These are phyloP conservation scores for Pagrus major DNA, from an alignment of 2,113 vertebrate species.

Conservation along the genomic window DNA sequence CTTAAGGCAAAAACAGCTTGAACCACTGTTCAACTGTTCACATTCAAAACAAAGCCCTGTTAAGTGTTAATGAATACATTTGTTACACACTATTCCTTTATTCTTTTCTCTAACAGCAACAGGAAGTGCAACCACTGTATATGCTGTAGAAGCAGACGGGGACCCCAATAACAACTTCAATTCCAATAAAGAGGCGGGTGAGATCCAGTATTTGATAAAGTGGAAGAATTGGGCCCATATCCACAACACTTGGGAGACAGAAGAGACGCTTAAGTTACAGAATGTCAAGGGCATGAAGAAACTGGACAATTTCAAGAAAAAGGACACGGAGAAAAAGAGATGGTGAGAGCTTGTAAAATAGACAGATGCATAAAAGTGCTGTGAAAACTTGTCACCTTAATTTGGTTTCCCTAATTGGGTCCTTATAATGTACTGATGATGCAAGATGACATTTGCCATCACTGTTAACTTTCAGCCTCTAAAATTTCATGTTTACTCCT, in stretches of 20 bases:
- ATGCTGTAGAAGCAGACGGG: constrained; percentile 96
- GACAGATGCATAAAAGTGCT: no score
- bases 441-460: no score
- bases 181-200: constrained; percentile 89
- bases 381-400: no score
- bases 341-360: constrained; percentile 83
- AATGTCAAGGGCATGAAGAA: constrained; percentile 99
- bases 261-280: constrained; percentile 95
- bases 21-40: neutral
- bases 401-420: no score
- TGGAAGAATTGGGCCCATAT: constrained; percentile 99
- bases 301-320: constrained; percentile 98
- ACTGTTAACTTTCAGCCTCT: no score
- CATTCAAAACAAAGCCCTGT: neutral
- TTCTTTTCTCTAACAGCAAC: constrained; percentile 83
- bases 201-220: constrained; percentile 96
- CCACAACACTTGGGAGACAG: constrained; percentile 99
- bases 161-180: constrained; percentile 93
- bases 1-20: neutral
- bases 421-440: no score
- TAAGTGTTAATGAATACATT: neutral
- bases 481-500: no score
- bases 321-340: constrained; percentile 94
- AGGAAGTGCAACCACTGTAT: constrained; percentile 95
- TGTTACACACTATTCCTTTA: neutral